These are phyloP conservation scores for Valencia hispanica DNA, from an alignment of 2,797 vertebrate genomes.

Conservation along the genomic window DNA sequence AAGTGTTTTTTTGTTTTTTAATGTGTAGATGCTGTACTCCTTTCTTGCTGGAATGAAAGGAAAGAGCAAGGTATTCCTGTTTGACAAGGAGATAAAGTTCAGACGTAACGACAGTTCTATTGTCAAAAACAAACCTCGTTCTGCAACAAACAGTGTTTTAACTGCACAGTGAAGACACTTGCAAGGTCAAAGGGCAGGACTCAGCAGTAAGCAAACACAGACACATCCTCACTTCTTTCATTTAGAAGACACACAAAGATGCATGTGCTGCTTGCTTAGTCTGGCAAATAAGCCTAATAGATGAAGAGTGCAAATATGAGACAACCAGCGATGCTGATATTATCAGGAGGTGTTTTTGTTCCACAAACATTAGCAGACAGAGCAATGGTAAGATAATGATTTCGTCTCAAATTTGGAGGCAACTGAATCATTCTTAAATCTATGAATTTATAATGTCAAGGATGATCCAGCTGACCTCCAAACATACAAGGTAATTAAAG, in stretches of 20 bases:
- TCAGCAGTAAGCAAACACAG: constrained; percentile 14
- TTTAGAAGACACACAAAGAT: constrained; percentile 11
- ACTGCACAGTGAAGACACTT: neutral
- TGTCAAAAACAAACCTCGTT: constrained; percentile 2
- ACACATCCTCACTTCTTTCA: constrained; percentile 3
- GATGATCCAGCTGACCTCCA: neutral
- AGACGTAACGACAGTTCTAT: neutral
- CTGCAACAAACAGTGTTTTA: neutral
- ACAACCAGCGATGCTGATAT: neutral
- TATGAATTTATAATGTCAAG: neutral
- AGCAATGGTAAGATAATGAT: neutral
- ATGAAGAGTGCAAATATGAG: constrained; percentile 11
- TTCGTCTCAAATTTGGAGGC: neutral
- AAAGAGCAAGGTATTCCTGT: constrained; percentile 35
- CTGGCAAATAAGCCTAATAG: constrained; percentile 1
- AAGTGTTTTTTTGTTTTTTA: constrained; percentile 33
- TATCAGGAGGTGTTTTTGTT: constrained; percentile 3
- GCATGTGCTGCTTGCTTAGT: neutral
- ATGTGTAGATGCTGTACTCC: constrained; percentile 11
- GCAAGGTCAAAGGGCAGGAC: constrained; percentile 5
- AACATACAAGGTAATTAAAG: neutral
- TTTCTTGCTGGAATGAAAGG: neutral
- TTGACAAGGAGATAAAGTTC: constrained; percentile 11
- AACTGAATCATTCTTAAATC: neutral
- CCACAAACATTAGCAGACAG: neutral